phyloP scores from a whole-genome alignment of 2,888 invertebrate species.

The Cheiracanthium punctorium region DNA sequence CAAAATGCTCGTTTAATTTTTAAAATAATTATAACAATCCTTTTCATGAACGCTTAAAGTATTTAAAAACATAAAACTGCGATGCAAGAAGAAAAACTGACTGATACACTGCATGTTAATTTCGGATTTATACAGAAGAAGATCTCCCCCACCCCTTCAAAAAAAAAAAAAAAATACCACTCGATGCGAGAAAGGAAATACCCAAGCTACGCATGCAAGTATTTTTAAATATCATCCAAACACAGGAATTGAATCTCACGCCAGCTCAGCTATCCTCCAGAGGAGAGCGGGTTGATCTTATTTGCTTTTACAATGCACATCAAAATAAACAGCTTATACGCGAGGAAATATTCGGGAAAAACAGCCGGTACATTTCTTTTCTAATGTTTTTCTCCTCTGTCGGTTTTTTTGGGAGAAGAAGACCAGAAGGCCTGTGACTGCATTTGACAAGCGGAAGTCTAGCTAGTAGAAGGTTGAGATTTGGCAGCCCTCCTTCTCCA shows the following conservation, averaged over 20 bases:
- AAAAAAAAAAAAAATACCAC: background rate
- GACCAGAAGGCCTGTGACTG: slow-evolving; percentile 51
- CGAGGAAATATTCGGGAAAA: slow-evolving; percentile 45
- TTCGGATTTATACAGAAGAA: no score
- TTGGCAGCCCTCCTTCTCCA: slow-evolving; percentile 35
- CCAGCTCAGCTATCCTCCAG: background rate
- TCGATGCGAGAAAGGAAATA: background rate
- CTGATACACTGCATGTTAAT: no score
- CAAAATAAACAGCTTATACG: slow-evolving; percentile 18
- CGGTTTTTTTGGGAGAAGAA: slow-evolving; percentile 47
- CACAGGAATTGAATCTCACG: slow-evolving; percentile 11
- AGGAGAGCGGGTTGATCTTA: slow-evolving; percentile 23
- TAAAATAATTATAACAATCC: no score
- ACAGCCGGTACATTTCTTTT: slow-evolving; percentile 21
- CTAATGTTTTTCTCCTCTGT: slow-evolving; percentile 14
- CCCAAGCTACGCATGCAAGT: background rate
- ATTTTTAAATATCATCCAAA: background rate
- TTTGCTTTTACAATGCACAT: slow-evolving; percentile 33
- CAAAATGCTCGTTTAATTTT: no score
- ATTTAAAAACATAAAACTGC: no score
- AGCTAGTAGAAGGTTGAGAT: slow-evolving; percentile 31
- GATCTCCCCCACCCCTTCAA: no score
- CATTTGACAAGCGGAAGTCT: slow-evolving; percentile 63
- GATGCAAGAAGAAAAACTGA: no score
- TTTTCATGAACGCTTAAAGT: no score